A percentile compares a stretch with the other conserved stretches of the same genome.
Evolutionary conservation across 2,113 vertebrate species (phyloP).

Genomic region (Phoxinus phoxinus): DNA sequence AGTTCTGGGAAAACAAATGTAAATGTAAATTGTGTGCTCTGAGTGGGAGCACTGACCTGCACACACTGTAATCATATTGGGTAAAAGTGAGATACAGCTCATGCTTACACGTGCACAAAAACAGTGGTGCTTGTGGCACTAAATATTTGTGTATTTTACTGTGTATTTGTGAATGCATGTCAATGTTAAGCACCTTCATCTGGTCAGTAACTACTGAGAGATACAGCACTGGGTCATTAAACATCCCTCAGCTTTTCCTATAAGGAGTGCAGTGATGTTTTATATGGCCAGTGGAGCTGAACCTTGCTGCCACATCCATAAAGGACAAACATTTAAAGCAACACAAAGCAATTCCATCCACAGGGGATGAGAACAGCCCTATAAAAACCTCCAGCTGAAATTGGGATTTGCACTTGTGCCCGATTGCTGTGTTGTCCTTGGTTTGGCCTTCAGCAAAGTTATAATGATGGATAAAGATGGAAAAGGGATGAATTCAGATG

Average conservation of each 20-base stretch:
- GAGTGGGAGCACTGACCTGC: constrained; percentile 46
- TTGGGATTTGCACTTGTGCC: constrained; percentile 61
- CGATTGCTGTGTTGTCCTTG: constrained; percentile 67
- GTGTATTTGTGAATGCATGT: constrained; percentile 43
- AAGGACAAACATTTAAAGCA: constrained; percentile 72
- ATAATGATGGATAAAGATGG: constrained; percentile 44
- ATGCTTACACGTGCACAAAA: constrained; percentile 42
- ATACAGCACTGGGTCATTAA: constrained; percentile 55
- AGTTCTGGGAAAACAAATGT: constrained; percentile 38
- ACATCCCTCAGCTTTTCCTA: constrained; percentile 39
- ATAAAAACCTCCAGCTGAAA: constrained; percentile 67
- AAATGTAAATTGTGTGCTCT: constrained; percentile 42
- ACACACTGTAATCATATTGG: constrained; percentile 37
- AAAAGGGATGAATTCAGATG: neutral
- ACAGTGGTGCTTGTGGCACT: constrained; percentile 46
- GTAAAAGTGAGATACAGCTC: constrained; percentile 41
- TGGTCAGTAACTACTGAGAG: constrained; percentile 53
- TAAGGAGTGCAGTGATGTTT: constrained; percentile 49
- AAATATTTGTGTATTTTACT: constrained; percentile 34
- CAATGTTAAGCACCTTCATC: constrained; percentile 54
- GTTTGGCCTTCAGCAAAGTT: constrained; percentile 34
- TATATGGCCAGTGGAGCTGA: constrained; percentile 50
- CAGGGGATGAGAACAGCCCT: constrained; percentile 61
- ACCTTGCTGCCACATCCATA: constrained; percentile 55
- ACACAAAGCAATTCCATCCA: constrained; percentile 70